phyloP scores from a whole-genome alignment of 2,888 invertebrate species.

The Carpatolechia fugitivella region DNA sequence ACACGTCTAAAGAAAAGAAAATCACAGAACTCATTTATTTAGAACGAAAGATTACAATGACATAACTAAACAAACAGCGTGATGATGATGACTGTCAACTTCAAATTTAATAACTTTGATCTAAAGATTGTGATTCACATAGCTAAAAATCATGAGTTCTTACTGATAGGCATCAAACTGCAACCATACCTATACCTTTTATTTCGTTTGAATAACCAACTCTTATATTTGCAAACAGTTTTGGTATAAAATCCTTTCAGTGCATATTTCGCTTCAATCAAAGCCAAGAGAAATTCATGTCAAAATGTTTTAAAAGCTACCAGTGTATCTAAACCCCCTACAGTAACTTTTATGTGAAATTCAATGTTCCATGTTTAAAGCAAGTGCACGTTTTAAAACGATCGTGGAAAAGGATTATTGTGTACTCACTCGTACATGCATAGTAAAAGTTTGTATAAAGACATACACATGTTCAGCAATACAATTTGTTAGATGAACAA shows the following conservation, averaged over 20 bases:
- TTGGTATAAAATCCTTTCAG: constrained; percentile 19
- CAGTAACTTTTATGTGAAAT: constrained; percentile 50
- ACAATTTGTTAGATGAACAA: not conserved
- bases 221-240: constrained; percentile 34
- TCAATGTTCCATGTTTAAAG: constrained; percentile 54
- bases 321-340: constrained; percentile 41
- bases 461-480: too few species aligned
- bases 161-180: too few species aligned
- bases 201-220: too few species aligned
- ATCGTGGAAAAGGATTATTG: not conserved
- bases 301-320: constrained; percentile 51
- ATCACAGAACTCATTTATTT: too few species aligned
- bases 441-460: not conserved
- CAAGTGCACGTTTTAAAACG: constrained; percentile 25
- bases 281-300: constrained; percentile 48
- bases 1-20: too few species aligned
- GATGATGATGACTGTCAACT: too few species aligned
- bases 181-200: too few species aligned
- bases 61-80: too few species aligned
- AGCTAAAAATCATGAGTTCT: too few species aligned
- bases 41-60: too few species aligned
- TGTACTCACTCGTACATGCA: not conserved
- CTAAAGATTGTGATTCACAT: too few species aligned
- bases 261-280: constrained; percentile 29
- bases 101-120: too few species aligned